A percentile compares a stretch with the other conserved stretches of the same genome.
Evolutionary conservation across 2,888 invertebrate species (phyloP).

Genomic region (Amphipyra tragopoginis): DNA sequence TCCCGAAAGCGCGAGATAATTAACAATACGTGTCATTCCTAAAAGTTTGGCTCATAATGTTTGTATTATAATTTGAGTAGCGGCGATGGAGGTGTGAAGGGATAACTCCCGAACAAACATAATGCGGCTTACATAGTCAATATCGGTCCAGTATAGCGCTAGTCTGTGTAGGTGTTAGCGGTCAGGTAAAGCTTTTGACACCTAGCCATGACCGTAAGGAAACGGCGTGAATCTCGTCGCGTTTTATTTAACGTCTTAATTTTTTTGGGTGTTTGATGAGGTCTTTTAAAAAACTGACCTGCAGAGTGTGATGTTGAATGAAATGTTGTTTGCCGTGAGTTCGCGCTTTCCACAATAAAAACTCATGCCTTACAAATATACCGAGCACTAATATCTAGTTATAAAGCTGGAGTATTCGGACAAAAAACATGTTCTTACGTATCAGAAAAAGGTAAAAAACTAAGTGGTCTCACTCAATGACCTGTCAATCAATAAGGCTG

Average conservation of each 20-base stretch:
- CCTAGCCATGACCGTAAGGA: conserved; percentile 78
- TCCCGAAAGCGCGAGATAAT: conserved; percentile 58
- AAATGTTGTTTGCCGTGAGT: conserved; percentile 60
- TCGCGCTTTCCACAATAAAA: conserved; percentile 44
- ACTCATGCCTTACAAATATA: conserved; percentile 39
- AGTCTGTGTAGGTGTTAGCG: conserved; percentile 81
- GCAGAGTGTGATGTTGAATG: conserved; percentile 70
- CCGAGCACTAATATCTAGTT: conserved; percentile 44
- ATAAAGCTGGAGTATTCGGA: conserved; percentile 40
- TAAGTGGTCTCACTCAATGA: conserved; percentile 62
- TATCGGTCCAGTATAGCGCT: conserved; percentile 72
- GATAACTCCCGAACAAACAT: conserved; percentile 87
- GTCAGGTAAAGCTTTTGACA: conserved; percentile 90
- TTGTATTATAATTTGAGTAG: conserved; percentile 85
- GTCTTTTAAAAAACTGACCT: conserved; percentile 67
- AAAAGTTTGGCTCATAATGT: conserved; percentile 73
- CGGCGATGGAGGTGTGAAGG: conserved; percentile 84
- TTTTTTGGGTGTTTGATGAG: conserved; percentile 81
- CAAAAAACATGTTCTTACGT: conserved; percentile 48
- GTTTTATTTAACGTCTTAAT: conserved; percentile 80
- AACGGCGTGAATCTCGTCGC: conserved; percentile 85
- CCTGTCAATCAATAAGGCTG: conserved; percentile 69
- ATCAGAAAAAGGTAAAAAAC: conserved; percentile 47
- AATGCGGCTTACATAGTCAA: conserved; percentile 82
- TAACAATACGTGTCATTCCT: conserved; percentile 72